These are phyloP conservation scores for Cynodonichthys magdalenae DNA, from an alignment of 2,797 vertebrate species.

Conservation along the genomic window DNA sequence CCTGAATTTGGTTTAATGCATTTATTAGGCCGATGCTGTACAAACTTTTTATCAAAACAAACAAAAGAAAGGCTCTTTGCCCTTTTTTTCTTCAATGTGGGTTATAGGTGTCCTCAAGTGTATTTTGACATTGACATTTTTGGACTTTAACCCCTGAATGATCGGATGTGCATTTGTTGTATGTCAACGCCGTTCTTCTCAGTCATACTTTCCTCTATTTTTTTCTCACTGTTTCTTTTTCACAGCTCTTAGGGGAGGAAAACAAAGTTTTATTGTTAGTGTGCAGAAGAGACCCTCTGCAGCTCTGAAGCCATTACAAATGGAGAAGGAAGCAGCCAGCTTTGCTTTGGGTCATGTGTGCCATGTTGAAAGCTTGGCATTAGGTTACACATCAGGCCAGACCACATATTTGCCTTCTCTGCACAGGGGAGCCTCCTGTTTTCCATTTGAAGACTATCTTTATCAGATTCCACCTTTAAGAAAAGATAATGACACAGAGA, in stretches of 20 bases:
- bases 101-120: conserved; percentile 17
- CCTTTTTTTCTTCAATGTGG: conserved; percentile 11
- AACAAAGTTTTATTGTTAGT: conserved; percentile 33
- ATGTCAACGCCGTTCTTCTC: conserved; percentile 22
- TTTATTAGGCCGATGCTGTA: conserved; percentile 41
- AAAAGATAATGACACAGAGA: conserved; percentile 25
- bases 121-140: conserved; percentile 12
- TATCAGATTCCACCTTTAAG: conserved; percentile 66
- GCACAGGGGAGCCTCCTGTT: conserved; percentile 66
- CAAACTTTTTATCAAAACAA: not conserved
- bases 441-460: conserved; percentile 69
- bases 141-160: conserved; percentile 33
- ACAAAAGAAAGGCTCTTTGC: conserved; percentile 24
- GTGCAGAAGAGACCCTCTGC: conserved; percentile 41
- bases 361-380: conserved; percentile 62
- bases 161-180: conserved; percentile 39
- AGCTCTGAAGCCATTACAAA: conserved; percentile 48
- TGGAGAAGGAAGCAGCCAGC: conserved; percentile 26
- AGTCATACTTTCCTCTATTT: conserved; percentile 14
- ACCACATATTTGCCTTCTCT: conserved; percentile 68
- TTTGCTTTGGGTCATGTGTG: conserved; percentile 29
- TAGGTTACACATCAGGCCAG: conserved; percentile 60
- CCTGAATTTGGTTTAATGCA: conserved; percentile 29
- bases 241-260: conserved; percentile 7
- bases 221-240: conserved; percentile 14